Evolutionary conservation across 2,888 invertebrate species (phyloP).

Genomic region (Fragum whitleyi): DNA sequence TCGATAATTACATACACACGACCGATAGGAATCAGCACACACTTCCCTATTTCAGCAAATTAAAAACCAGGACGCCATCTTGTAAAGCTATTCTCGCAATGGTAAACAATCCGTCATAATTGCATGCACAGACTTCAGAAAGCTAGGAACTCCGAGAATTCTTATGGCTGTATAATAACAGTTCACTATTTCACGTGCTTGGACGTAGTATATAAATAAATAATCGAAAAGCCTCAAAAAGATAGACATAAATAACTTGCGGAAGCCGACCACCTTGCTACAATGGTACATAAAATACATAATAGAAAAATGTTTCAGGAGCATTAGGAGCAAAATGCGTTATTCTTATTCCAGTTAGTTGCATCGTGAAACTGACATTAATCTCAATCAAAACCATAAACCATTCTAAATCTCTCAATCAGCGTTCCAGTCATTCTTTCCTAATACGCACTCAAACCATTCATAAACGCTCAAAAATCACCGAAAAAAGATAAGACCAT

Average conservation of each 20-base stretch:
- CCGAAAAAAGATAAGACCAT: no score
- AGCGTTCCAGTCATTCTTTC: no score
- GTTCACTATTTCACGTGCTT: not conserved
- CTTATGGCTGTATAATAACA: not conserved
- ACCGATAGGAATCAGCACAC: constrained; percentile 31
- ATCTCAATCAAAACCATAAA: no score
- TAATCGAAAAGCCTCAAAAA: not conserved
- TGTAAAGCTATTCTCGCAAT: constrained; percentile 36
- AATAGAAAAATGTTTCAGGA: no score
- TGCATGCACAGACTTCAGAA: not conserved
- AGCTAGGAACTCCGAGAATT: not conserved
- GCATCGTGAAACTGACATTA: no score
- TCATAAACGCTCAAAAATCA: no score
- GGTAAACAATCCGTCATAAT: constrained; percentile 42
- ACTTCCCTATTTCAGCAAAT: constrained; percentile 49
- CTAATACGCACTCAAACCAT: no score
- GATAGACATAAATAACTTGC: not conserved
- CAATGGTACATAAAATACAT: no score
- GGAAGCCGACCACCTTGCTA: no score
- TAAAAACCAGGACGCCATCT: constrained; percentile 45
- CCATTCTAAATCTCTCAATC: no score
- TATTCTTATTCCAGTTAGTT: no score
- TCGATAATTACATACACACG: constrained; percentile 39
- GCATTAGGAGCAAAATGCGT: no score
- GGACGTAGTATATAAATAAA: not conserved